phyloP scores from a whole-genome alignment of 1,140 invertebrate species.

The Cecropterus lyciades region DNA sequence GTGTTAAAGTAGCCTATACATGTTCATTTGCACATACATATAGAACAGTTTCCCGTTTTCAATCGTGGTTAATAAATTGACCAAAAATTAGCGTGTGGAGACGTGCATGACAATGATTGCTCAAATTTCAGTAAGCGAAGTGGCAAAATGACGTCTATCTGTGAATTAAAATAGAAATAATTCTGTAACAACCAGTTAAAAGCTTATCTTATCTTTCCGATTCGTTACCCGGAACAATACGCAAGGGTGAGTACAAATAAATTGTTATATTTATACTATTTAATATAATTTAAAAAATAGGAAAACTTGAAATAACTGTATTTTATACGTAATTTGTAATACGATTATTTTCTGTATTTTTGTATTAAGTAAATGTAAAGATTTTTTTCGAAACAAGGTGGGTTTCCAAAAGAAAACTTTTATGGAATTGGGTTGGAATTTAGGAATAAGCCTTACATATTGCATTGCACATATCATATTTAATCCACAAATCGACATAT shows the following conservation, averaged over 20 bases:
- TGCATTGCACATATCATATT: too few relatives aligned
- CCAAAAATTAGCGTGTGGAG: conserved; percentile 56
- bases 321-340: too few relatives aligned
- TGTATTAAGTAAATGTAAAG: too few relatives aligned
- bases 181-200: not conserved
- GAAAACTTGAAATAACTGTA: too few relatives aligned
- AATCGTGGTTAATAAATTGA: conserved; percentile 67
- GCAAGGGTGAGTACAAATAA: not conserved
- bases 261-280: too few relatives aligned
- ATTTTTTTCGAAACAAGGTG: too few relatives aligned
- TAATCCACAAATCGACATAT: too few relatives aligned
- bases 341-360: too few relatives aligned
- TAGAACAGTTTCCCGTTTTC: not conserved
- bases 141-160: conserved; percentile 40
- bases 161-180: conserved; percentile 19
- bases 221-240: not conserved
- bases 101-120: conserved; percentile 33
- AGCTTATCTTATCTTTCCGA: conserved; percentile 3
- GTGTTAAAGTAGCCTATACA: not conserved
- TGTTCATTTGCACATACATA: not conserved
- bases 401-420: too few relatives aligned
- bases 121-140: conserved; percentile 49
- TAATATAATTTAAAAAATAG: too few relatives aligned
- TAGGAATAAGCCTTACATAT: too few relatives aligned
- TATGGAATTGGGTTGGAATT: too few relatives aligned